Evolutionary conservation across 1,140 invertebrate species (phyloP), one percentile per base, ranked within the genome.

Genomic region (Sycophila sp.): DNA sequence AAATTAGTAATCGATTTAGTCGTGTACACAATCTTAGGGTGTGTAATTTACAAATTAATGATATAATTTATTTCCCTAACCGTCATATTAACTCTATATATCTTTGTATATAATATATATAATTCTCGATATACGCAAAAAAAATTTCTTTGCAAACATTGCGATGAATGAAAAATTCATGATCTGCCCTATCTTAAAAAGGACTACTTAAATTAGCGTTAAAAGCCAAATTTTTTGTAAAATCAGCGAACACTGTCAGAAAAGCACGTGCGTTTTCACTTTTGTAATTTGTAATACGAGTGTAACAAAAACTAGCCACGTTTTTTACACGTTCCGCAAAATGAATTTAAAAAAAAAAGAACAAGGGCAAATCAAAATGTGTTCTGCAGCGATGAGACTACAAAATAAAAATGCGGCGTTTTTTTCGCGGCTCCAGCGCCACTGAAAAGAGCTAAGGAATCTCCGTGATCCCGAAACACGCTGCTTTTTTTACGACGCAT

Each of bases 301-400:
- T 36, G 34, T 36, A 36, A 13, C n/a, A 36, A 36, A 36, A 36
- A 6, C 5, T 36, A 36, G 4, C 15, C 40, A 10, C 40, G 40
- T 38, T 38, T 30, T 1, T 30, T 47, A 13, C 42, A 38, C 22
- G n/a, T n/a, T n/a, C n/a, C n/a, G n/a, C n/a, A n/a, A n/a, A n/a
- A n/a, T n/a, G n/a, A n/a, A n/a, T n/a, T n/a, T n/a, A n/a, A n/a
- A n/a, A n/a, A n/a, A n/a, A n/a, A n/a, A n/a, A n/a, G n/a, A n/a
- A n/a, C n/a, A 36, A 64, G 13, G 32, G 53, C 24, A 5, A 53
- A 65, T 53, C 38, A 65, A 65, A 65, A 65, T 65, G 42, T 63
- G n/a, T 63, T 63, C 17, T 49, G 10, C 7, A 11, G 7, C 15
- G 6, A 30, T 15, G 13, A 30, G 15, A n/a, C 13, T 5, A 6